Percentiles rank a stretch among this genome's conserved stretches.
Conservation (phyloP, 2,113 vertebrate species). For the Pterocles burchelli region DNA sequence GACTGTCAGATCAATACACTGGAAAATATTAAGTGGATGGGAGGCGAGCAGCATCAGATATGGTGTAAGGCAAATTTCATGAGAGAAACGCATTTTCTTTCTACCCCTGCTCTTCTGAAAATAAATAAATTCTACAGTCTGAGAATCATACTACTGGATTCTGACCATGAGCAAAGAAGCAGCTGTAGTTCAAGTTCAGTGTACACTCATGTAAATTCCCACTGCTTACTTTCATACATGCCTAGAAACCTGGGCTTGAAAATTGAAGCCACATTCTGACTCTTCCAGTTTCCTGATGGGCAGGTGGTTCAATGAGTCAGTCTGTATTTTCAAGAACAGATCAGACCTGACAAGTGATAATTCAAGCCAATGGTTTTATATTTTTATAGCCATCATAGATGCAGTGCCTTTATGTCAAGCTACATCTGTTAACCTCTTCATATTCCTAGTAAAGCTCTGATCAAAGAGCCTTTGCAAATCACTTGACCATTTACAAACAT, state of each 20-base stretch:
- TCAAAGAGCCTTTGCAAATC: not conserved
- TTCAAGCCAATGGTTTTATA: not conserved
- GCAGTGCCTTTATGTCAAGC: not conserved
- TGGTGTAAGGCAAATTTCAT: rapidly evolving
- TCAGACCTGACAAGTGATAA: not conserved
- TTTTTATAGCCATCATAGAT: not conserved
- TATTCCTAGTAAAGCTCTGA: not conserved
- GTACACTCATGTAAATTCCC: not conserved
- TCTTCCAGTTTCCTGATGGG: not conserved
- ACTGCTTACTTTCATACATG: not conserved
- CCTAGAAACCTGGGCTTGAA: not conserved
- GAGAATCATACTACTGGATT: not conserved
- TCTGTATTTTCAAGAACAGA: not conserved
- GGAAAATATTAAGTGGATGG: not conserved
- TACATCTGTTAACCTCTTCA: not conserved
- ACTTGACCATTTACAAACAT: not conserved
- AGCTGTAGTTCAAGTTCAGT: not conserved
- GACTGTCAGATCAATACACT: not conserved
- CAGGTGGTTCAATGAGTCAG: not conserved
- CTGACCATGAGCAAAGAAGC: not conserved
- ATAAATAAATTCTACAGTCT: not conserved
- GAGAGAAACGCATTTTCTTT: not conserved
- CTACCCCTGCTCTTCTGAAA: not conserved
- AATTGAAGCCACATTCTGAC: not conserved
- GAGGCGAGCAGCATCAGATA: rapidly evolving